Base-by-base conservation (phyloP, 2,888 invertebrate species). In the Diaphora mendica region DNA sequence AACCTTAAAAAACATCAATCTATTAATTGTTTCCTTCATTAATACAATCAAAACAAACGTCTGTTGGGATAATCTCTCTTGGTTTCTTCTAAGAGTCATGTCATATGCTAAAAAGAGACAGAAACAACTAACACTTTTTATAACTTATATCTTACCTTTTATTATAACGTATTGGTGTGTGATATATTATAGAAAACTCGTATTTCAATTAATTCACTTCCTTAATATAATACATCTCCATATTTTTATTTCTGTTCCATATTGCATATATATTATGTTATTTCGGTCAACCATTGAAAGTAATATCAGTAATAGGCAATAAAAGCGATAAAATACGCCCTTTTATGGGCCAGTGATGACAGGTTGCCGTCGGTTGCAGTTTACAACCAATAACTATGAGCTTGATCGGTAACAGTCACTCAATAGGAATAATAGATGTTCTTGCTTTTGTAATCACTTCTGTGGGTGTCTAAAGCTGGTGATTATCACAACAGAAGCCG, bases 241-340 rank as follows among this genome's bases (percentile, higher is more conserved):
- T 64, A 51, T 64, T 64, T n/a, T 70, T 64, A 26, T 30, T 44
- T 70, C 48, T 33, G 20, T 33, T n/a, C n/a, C 33, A 33, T 64
- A 44, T 30, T 70, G 70, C 62, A 62, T 23, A 44, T 65, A 59
- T 59, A 72, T 72, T 67, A 48, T 48, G 73, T 67, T 66, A 73
- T 73, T 67, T 44, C 48, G 74, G 67, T 51, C 59, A 70, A 62
- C 70, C 82, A 82, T 83, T 77, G 80, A 75, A 72, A 73, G 79
- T 73, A 79, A 82, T 84, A 79, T 83, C 82, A 84, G 83, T 86
- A 86, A 86, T 85, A 81, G 78, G 66, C 79, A 79, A 79, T 86
- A 86, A 86, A 83, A 85, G 83, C 85, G 82, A 82, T 87, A 83
- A 85, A 87, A 82, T 82, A 80, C 85, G 83, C 85, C 86, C 86